Base-by-base conservation (phyloP, 92 coral and sea anemone genomes). In the Zoanthus sociatus region DNA sequence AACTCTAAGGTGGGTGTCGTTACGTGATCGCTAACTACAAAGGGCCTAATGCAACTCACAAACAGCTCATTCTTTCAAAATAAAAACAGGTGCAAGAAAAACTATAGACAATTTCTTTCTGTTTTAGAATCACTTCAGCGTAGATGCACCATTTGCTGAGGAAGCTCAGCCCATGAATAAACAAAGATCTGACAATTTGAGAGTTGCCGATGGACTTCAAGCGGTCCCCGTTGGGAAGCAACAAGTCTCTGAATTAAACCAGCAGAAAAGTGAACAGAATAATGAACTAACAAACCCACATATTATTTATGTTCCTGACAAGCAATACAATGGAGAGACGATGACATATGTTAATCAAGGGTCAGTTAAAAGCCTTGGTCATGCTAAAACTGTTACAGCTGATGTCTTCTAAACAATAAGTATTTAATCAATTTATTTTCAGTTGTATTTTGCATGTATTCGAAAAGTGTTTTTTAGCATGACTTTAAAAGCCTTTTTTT, bases 221-320 rank as follows among this genome's bases (percentile, higher is more conserved):
- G 84, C 71, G 3, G 84, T 78, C 14, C 84, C 84, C 16, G 72
- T 47, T 70, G 55, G 73, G 20, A 11, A 6, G 26, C 84, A 60
- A 45, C 1, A 12, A 11, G 42, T 48, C 9, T 9, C 17, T 61
- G 56, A 58, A 9, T 8, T 6, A 17, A 17, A 42, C 33, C 84
- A 37, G 12, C 71, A 61, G 54, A 53, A 63, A 44, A 78, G 26
- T 9, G 68, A 14, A 31, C 46, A 31, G 42, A 37, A 2, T 51
- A 15, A 53, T 20, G 82, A n/a, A 9, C 67, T n/a, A 20, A 9
- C 10, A 21, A 26, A 12, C 2, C 55, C 71, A 60, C 71, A 42
- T 47, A 44, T 78, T 42, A 31, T 42, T 61, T 63, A 58, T 4
- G 54, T 78, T 78, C 72, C 71, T 16, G 84, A 78, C 12, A 69